phyloP scores from a whole-genome alignment of 2,888 invertebrate species.

The Phragmatobia fuliginosa region DNA sequence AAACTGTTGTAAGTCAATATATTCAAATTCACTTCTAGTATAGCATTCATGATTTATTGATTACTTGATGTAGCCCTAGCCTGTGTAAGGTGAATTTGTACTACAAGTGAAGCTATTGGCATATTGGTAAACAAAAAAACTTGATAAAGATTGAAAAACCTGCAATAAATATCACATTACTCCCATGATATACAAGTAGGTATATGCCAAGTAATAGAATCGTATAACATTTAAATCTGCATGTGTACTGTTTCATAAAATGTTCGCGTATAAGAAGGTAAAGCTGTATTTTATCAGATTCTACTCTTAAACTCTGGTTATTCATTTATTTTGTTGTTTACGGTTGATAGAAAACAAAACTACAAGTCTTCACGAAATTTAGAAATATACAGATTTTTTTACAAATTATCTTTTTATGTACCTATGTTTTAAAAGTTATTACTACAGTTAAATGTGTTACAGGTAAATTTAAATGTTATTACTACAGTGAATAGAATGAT shows the following conservation, averaged over 20 bases:
- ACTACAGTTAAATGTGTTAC: too few relatives aligned
- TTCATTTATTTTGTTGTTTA: background rate
- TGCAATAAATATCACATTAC: background rate
- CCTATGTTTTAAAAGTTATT: too few relatives aligned
- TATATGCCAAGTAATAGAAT: background rate
- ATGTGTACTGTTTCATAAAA: background rate
- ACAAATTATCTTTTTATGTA: too few relatives aligned
- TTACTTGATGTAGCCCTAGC: slow-evolving; percentile 26
- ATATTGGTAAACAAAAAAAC: too few relatives aligned
- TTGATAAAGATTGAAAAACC: background rate
- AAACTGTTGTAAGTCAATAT: slow-evolving; percentile 31
- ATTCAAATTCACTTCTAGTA: slow-evolving; percentile 29
- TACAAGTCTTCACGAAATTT: background rate
- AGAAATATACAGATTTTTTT: background rate
- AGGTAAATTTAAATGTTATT: too few relatives aligned
- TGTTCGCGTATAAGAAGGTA: background rate
- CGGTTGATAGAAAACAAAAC: background rate
- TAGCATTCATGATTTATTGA: slow-evolving; percentile 13
- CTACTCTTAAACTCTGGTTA: background rate
- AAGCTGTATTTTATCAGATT: background rate
- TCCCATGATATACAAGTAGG: background rate
- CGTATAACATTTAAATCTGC: background rate
- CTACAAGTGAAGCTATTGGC: background rate
- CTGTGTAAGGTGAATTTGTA: background rate
- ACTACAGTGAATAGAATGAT: too few relatives aligned